Percentiles rank a stretch among this genome's conserved stretches.
Evolutionary conservation across 2,888 invertebrate species (phyloP).

Genomic region (Nemapogon koenigi): DNA sequence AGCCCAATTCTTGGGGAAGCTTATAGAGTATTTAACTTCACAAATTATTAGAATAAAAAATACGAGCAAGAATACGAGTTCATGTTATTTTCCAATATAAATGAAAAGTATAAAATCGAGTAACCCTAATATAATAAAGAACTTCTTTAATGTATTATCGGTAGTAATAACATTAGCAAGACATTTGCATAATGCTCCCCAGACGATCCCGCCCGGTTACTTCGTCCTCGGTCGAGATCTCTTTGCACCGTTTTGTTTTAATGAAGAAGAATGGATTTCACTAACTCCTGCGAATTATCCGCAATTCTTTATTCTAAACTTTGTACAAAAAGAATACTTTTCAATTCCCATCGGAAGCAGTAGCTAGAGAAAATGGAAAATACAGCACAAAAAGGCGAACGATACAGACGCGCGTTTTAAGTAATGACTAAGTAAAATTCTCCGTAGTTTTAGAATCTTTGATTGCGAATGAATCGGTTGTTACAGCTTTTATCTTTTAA

Average conservation of each 20-base stretch:
- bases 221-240: constrained; percentile 2
- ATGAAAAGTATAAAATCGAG: not conserved
- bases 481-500: too few relatives aligned
- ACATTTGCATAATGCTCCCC: constrained; percentile 18
- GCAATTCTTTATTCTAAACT: constrained; percentile 6
- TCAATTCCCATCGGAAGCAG: too few relatives aligned
- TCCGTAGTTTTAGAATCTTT: too few relatives aligned
- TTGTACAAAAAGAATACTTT: too few relatives aligned
- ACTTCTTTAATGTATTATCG: constrained; percentile 14
- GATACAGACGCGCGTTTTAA: too few relatives aligned
- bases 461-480: too few relatives aligned
- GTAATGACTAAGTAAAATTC: too few relatives aligned
- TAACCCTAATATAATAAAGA: not conserved
- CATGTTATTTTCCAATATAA: not conserved
- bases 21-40: too few relatives aligned
- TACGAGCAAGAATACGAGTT: not conserved
- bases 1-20: too few relatives aligned
- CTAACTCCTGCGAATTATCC: constrained; percentile 22
- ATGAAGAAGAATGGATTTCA: constrained; percentile 18
- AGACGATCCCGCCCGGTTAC: constrained; percentile 9
- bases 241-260: constrained; percentile 9
- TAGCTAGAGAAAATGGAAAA: not conserved
- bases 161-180: constrained; percentile 16
- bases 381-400: too few relatives aligned
- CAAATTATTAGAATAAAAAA: not conserved